These are phyloP conservation scores for Chaenogobius annularis DNA, from an alignment of 2,113 vertebrate species.

Conservation along the genomic window DNA sequence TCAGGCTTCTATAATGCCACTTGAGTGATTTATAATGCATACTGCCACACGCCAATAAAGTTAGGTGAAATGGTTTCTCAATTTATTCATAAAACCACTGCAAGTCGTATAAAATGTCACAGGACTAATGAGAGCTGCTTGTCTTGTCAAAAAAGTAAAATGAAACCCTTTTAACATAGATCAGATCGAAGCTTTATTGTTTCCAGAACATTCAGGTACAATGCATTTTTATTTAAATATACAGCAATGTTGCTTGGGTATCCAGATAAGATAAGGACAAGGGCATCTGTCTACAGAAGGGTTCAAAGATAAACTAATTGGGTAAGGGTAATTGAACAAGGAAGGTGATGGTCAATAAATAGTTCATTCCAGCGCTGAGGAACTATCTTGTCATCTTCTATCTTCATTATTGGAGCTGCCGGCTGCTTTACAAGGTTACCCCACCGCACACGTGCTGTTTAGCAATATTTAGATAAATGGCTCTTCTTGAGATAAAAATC, in stretches of 20 bases:
- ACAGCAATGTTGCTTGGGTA: slow-evolving; percentile 47
- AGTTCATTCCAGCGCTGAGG: slow-evolving; percentile 26
- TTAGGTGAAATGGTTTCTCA: no score
- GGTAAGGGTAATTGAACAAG: slow-evolving; percentile 57
- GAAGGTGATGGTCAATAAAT: slow-evolving; percentile 43
- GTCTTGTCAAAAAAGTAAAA: neutral
- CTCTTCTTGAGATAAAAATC: slow-evolving; percentile 16
- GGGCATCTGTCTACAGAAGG: slow-evolving; percentile 59
- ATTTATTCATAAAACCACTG: neutral
- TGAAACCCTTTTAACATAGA: neutral
- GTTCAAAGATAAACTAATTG: slow-evolving; percentile 57
- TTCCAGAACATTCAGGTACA: neutral
- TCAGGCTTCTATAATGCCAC: no score
- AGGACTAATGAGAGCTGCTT: neutral
- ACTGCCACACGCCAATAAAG: no score
- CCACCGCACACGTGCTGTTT: slow-evolving; percentile 22
- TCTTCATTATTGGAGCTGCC: slow-evolving; percentile 44
- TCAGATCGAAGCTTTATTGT: neutral
- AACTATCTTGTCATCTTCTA: slow-evolving; percentile 37
- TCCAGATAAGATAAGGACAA: slow-evolving; percentile 49
- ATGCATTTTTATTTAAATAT: slow-evolving; percentile 50
- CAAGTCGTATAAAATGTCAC: neutral
- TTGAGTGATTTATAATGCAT: no score
- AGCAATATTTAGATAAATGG: slow-evolving; percentile 38
- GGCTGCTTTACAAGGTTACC: neutral